Conservation (phyloP, 2,113 vertebrate species). For the Cyrtonyx montezumae region DNA sequence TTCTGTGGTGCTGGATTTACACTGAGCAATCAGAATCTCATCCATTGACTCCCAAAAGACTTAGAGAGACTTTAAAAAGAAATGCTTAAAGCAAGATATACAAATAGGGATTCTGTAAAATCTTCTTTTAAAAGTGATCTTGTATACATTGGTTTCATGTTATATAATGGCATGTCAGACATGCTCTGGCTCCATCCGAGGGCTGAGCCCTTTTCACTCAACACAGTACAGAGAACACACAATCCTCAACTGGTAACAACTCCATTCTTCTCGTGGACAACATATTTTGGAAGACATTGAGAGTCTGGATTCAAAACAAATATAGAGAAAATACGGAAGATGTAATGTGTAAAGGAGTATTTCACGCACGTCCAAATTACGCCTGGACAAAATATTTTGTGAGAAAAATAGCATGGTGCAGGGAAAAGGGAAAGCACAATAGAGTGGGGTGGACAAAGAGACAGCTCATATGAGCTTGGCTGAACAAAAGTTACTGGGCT, state of each 20-base stretch:
- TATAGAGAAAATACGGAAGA: slow-evolving; percentile 26
- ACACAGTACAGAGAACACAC: not conserved
- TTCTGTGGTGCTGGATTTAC: not conserved
- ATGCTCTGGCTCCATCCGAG: not conserved
- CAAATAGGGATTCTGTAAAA: slow-evolving; percentile 37
- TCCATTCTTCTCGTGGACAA: not conserved
- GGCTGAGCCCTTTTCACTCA: slow-evolving; percentile 1
- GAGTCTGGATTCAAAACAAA: slow-evolving; percentile 4
- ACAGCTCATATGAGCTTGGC: not conserved
- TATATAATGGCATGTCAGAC: slow-evolving; percentile 58
- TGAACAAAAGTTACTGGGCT: not conserved
- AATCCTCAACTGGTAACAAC: not conserved
- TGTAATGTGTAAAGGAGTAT: not conserved
- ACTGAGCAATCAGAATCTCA: not conserved
- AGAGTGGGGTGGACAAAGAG: slow-evolving; percentile 26
- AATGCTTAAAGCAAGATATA: not conserved
- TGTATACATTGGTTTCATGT: slow-evolving; percentile 62
- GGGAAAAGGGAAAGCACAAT: not conserved
- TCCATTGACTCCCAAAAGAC: not conserved
- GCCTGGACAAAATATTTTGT: not conserved
- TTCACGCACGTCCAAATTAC: not conserved
- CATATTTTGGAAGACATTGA: slow-evolving; percentile 39
- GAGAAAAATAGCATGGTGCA: not conserved
- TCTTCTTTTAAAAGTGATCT: not conserved
- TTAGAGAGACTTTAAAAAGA: slow-evolving; percentile 26